Base-by-base conservation (phyloP, 2,797 vertebrate species). In the Diplodus sargus region DNA sequence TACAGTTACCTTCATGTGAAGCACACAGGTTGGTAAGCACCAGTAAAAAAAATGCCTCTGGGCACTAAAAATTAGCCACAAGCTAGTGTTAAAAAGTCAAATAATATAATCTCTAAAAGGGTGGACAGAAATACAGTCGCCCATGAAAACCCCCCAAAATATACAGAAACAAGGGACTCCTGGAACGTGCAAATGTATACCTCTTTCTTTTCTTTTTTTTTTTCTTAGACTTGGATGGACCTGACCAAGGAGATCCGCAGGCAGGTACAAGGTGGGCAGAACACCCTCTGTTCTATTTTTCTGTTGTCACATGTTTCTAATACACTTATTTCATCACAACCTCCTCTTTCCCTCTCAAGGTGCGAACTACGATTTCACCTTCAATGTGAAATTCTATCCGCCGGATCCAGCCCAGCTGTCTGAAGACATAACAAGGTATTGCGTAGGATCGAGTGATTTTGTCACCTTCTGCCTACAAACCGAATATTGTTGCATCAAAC, bases 351-450 rank as follows among this genome's bases (percentile, higher is more conserved):
- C 67, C 64, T 63, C 8, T 93, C 18, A 79, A 98, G 98, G 97
- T 81, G 85, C 93, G 43, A 95, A 94, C 87, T 98, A 97, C 91
- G 95, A 96, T 85, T 99, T 99, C 84, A 98, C 97, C 59, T 98
- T 99, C 91, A 98, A 96, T 81, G 98, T 99, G 82, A 99, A 99
- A 66, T 99, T 99, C 90, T 99, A 99, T 64, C 98, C 98, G 0
- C 97, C 98, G 1, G 98, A 99, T 78, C 98, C 98, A 1, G 97
- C 97, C 9, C 98, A 99, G 86, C 94, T 99, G 51, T 97, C 97
- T 45, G 98, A 99, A 86, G 98, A 99, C 90, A 99, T 99, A 85
- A 99, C 98, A 42, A 97, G 98, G 98, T 98, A 86, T 20, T 0
- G 11, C 12, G 53, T 47, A 10, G 16, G 20, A 59, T 47, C 3